Conservation (phyloP, 2,113 vertebrate species). For the Anolis carolinensis region DNA sequence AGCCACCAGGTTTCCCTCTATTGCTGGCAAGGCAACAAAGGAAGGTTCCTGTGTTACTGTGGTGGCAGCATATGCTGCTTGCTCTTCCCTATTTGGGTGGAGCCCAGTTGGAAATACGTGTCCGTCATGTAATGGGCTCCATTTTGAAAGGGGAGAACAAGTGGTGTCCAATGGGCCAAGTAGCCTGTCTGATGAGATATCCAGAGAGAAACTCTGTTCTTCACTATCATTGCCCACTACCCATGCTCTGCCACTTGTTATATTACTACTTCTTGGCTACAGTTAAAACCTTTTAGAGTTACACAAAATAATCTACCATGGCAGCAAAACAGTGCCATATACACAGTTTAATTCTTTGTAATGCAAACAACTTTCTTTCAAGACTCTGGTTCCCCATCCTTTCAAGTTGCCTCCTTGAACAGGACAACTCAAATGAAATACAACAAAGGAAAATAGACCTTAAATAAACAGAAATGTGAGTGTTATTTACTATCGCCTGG, state of each 20-base stretch:
- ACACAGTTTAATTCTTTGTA: constrained; percentile 67
- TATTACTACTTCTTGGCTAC: constrained; percentile 69
- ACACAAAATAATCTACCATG: constrained; percentile 63
- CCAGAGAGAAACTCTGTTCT: constrained; percentile 28
- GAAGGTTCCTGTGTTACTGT: too few relatives aligned
- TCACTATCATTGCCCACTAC: constrained; percentile 45
- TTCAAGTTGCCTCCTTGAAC: constrained; percentile 45
- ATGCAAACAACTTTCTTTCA: constrained; percentile 67
- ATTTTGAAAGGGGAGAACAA: too few relatives aligned
- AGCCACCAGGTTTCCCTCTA: too few relatives aligned
- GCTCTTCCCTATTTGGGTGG: too few relatives aligned
- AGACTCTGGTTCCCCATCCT: constrained; percentile 39
- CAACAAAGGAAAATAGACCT: constrained; percentile 71
- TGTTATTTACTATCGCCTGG: constrained; percentile 79
- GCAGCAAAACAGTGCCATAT: constrained; percentile 55
- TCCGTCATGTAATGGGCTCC: too few relatives aligned
- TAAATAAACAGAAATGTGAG: constrained; percentile 72
- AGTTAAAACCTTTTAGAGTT: constrained; percentile 58
- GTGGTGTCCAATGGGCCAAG: background rate
- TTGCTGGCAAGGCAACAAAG: too few relatives aligned
- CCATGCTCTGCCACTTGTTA: constrained; percentile 22
- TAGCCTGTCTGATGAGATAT: background rate
- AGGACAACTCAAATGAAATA: constrained; percentile 62
- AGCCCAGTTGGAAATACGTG: too few relatives aligned
- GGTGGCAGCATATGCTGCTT: too few relatives aligned